Percentiles rank a stretch among this genome's conserved stretches.
Evolutionary conservation across 2,888 invertebrate genomes (phyloP).

Genomic region (Acleris sparsana): DNA sequence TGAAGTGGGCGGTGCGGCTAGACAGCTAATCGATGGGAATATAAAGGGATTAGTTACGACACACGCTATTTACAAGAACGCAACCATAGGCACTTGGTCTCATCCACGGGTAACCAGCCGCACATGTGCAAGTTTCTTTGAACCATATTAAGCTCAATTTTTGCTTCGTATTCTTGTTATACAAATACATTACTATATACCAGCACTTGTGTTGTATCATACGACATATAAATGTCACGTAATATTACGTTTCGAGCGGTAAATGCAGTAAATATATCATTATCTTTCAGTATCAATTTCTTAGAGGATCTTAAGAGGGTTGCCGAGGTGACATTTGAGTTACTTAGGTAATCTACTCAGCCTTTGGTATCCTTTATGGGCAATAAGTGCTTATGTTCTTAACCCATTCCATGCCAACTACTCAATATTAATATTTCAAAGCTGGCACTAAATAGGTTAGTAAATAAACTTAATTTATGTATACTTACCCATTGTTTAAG

Average conservation of each 20-base stretch:
- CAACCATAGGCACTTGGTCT: constrained; percentile 3
- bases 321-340: constrained; percentile 23
- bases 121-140: too few relatives aligned
- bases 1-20: constrained; percentile 25
- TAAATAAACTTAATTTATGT: background rate
- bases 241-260: too few relatives aligned
- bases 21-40: constrained; percentile 30
- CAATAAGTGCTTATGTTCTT: background rate
- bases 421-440: too few relatives aligned
- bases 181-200: too few relatives aligned
- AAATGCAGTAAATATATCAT: background rate
- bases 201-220: too few relatives aligned
- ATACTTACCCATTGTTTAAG: background rate
- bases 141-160: too few relatives aligned
- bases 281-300: constrained; percentile 15
- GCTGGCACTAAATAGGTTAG: too few relatives aligned
- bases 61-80: constrained; percentile 4
- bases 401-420: background rate
- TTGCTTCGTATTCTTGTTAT: too few relatives aligned
- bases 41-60: constrained; percentile 21
- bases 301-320: constrained; percentile 17
- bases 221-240: too few relatives aligned
- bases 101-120: background rate
- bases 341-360: constrained; percentile 22
- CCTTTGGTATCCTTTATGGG: constrained; percentile 3